A percentile compares a stretch with the other conserved stretches of the same genome.
Evolutionary conservation across 2,888 invertebrate species (phyloP).

Genomic region (Resseliella maxima): DNA sequence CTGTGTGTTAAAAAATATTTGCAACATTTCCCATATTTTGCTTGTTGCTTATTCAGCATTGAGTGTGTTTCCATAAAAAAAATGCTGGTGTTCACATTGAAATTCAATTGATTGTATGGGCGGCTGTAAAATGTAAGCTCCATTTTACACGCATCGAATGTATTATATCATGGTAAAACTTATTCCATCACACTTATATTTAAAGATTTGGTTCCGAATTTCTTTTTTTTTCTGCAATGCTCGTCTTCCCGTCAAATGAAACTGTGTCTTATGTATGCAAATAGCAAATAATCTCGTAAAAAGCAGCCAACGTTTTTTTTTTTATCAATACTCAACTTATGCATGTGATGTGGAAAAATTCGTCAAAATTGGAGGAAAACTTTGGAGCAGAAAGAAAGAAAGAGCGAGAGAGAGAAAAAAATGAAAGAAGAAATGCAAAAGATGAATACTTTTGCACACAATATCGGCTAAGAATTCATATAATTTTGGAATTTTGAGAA

Average conservation of each 20-base stretch:
- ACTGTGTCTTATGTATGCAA: background rate
- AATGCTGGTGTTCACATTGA: background rate
- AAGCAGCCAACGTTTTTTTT: background rate
- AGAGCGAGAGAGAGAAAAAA: background rate
- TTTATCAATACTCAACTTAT: background rate
- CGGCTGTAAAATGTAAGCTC: too few species aligned
- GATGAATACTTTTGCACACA: background rate
- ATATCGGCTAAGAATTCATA: too few species aligned
- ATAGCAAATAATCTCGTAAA: background rate
- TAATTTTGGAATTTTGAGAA: too few species aligned
- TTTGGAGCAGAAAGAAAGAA: background rate
- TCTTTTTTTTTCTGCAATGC: too few species aligned
- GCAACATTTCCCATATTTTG: too few species aligned
- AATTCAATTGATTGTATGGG: background rate
- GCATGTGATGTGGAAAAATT: background rate
- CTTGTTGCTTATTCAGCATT: too few species aligned
- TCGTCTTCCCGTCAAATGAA: background rate
- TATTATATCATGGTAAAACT: too few species aligned
- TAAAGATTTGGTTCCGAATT: too few species aligned
- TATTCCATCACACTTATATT: too few species aligned
- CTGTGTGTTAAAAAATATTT: too few species aligned
- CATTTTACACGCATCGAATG: too few species aligned
- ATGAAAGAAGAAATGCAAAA: background rate
- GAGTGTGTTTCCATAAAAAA: too few species aligned
- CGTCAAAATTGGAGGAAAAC: background rate